Evolutionary conservation across 2,797 vertebrate species (phyloP), one percentile per base, ranked within the genome.

Genomic region (Coccyzus lansbergi): DNA sequence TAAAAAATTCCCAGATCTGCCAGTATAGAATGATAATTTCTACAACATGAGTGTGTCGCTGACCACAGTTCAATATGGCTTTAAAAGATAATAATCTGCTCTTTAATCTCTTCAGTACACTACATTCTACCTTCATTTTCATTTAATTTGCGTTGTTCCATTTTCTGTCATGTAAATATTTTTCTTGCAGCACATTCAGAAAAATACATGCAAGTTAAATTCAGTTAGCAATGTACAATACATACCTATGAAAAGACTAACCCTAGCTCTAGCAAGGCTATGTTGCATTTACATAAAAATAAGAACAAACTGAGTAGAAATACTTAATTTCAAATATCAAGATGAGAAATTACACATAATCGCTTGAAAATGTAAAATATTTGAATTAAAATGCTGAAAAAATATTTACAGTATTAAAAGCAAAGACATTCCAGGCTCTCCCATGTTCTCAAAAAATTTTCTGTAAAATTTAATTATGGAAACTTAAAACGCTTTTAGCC

Each of bases 401-500:
- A 86, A 13, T 31, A 42, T 7, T 12, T 56, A 65, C 51, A 51
- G 24, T 71, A 21, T n/a, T 70, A 75, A 58, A 83, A 92, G 59
- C 25, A 65, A 36, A 40, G 38, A 70, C 42, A 58, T 33, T 76
- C 22, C 86, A 72, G 67, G 33, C 24, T 88, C 52, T 52, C 25
- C 53, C 52, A 55, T 12, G 18, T 55, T 70, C 20, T 76, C 67
- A 72, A 72, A 85, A 94, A 85, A 53, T 11, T 42, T 81, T 93
- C 86, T 90, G 83, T 94, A 90, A 89, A 64, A 79, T 86, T 96
- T 94, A 83, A 59, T 84, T 81, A 85, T 42, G 38, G 52, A 92
- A 96, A 90, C 15, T 3, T 62, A 85, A 95, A 96, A 86, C 38
- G 71, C 38, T 89, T 88, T 48, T 22, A 68, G 62, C 25, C 18